Conservation (phyloP, 30 jellyfish, hydroid and myxozoan species). For the Catostylus mosaicus region DNA sequence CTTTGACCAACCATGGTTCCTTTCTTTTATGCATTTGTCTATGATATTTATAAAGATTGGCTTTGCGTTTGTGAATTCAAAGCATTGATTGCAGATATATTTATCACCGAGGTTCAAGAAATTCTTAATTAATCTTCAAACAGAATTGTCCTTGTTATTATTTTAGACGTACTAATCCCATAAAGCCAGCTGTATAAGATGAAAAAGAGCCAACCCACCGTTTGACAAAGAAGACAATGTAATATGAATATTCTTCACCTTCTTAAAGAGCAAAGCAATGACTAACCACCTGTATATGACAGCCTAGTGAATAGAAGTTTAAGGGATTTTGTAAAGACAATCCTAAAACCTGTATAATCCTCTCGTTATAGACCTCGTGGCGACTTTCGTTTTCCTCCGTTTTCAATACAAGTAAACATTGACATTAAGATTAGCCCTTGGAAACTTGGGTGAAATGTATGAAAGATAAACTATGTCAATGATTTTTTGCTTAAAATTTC, state of each 20-base stretch:
- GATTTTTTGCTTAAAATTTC: too few relatives aligned
- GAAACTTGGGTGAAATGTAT: not conserved
- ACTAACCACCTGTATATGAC: slow-evolving; percentile 53
- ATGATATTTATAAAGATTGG: not conserved
- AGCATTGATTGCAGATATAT: not conserved
- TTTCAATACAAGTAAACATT: slow-evolving; percentile 33
- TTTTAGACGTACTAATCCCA: slow-evolving; percentile 25
- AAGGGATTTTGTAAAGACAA: slow-evolving; percentile 41
- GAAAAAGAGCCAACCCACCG: slow-evolving; percentile 49
- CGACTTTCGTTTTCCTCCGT: slow-evolving; percentile 22
- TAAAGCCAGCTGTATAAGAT: slow-evolving; percentile 35
- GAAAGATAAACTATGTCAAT: not conserved
- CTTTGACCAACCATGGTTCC: too few relatives aligned
- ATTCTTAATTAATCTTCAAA: slow-evolving; percentile 8
- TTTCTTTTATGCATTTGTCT: too few relatives aligned
- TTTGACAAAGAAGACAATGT: slow-evolving; percentile 42
- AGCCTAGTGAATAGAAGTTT: slow-evolving; percentile 29
- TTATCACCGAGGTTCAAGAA: slow-evolving; percentile 24
- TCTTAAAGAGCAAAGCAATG: slow-evolving; percentile 29
- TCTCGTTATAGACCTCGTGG: slow-evolving; percentile 66
- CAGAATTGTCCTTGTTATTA: slow-evolving; percentile 43
- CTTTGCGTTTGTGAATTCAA: not conserved
- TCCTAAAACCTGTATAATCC: slow-evolving; percentile 61
- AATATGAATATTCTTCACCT: slow-evolving; percentile 23
- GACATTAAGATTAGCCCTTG: slow-evolving; percentile 38